phyloP scores from a whole-genome alignment of 2,113 vertebrate species.

The Ochotona curzoniae region DNA sequence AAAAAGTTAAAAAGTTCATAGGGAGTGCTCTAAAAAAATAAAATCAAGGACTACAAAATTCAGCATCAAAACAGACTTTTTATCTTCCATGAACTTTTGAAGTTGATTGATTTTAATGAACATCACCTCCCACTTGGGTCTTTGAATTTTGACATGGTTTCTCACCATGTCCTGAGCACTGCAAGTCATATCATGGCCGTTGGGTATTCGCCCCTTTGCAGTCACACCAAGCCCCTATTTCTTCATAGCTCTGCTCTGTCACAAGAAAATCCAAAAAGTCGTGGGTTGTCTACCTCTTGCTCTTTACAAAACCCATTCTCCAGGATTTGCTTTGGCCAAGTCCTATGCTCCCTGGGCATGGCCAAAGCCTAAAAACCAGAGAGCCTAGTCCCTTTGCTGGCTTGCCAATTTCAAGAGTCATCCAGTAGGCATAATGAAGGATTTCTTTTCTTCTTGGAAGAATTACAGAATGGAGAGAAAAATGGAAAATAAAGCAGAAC shows the following conservation, averaged over 20 bases:
- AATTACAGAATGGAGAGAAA: not conserved
- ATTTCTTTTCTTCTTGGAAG: not conserved
- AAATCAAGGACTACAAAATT: no score
- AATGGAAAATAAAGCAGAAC: not conserved
- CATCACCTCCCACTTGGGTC: not conserved
- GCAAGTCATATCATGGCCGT: accelerated
- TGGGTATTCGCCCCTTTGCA: no score
- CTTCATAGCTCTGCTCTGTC: not conserved
- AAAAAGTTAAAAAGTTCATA: no score
- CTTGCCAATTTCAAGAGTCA: not conserved
- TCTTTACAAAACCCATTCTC: not conserved
- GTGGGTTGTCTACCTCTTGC: not conserved
- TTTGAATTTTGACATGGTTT: not conserved
- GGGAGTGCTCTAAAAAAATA: no score
- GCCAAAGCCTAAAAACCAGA: not conserved
- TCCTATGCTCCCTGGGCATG: accelerated
- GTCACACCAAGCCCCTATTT: not conserved
- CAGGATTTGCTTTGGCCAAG: not conserved
- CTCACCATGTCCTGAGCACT: not conserved
- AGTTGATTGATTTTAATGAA: not conserved
- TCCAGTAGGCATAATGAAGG: not conserved
- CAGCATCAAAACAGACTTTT: no score
- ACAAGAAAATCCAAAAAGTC: not conserved
- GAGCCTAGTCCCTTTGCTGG: not conserved
- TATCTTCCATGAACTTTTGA: no score